Percentiles rank a stretch among this genome's conserved stretches.
These are phyloP conservation scores for Spheniscus humboldti DNA, from an alignment of 2,797 vertebrate genomes.

Conservation along the genomic window DNA sequence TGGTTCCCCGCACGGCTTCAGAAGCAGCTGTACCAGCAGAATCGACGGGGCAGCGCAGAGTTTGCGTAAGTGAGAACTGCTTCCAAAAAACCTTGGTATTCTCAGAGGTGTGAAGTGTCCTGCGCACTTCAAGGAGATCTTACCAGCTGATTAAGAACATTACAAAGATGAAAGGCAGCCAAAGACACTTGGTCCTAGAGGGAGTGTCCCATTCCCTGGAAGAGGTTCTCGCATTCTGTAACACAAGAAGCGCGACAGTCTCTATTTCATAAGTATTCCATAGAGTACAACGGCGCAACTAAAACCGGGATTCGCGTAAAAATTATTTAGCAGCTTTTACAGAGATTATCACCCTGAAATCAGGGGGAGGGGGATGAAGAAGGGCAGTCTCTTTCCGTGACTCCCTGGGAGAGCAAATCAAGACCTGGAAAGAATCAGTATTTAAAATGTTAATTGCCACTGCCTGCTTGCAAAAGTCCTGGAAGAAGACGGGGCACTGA, in stretches of 20 bases:
- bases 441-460: neutral
- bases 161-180: neutral
- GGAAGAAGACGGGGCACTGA: fast-evolving
- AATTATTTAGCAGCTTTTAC: neutral
- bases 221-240: neutral
- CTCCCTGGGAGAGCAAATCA: neutral
- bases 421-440: neutral
- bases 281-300: neutral
- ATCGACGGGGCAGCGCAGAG: neutral
- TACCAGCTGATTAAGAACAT: neutral
- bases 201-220: neutral
- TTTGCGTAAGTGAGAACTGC: fast-evolving
- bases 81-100: neutral
- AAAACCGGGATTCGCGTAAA: neutral
- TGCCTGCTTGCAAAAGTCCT: neutral
- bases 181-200: neutral
- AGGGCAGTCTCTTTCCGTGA: neutral
- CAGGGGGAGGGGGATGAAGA: neutral
- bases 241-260: neutral
- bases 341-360: neutral
- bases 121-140: neutral
- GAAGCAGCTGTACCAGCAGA: neutral
- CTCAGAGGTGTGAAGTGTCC: neutral
- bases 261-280: neutral
- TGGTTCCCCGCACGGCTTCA: neutral